Evolutionary conservation across 2,113 vertebrate genomes (phyloP).

Genomic region (Toxotes chatareus): DNA sequence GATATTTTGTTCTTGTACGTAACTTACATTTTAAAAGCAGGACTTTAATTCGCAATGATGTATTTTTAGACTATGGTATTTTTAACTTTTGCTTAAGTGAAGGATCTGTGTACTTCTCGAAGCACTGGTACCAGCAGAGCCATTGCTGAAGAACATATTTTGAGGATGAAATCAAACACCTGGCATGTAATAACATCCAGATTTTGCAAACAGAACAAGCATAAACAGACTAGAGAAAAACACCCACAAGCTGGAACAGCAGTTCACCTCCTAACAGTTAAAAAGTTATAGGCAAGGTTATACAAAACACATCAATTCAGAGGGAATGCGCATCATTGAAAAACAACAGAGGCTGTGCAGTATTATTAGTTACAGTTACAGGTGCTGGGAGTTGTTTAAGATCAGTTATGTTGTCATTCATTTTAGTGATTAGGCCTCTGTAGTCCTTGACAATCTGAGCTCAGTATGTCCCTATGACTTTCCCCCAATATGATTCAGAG

Average conservation of each 20-base stretch:
- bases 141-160: background rate
- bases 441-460: slow-evolving; percentile 36
- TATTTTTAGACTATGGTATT: background rate
- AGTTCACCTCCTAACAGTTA: background rate
- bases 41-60: no score
- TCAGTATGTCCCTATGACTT: slow-evolving; percentile 30
- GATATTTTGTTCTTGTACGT: no score
- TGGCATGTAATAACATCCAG: background rate
- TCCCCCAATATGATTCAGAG: background rate
- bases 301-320: background rate
- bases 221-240: background rate
- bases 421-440: no score
- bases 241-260: background rate
- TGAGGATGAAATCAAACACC: background rate
- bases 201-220: background rate
- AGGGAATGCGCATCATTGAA: background rate
- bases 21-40: background rate
- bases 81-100: background rate
- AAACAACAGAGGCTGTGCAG: background rate
- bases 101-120: background rate
- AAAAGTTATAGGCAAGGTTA: background rate
- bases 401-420: background rate
- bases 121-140: background rate
- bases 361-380: background rate
- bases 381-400: no score